Evolutionary conservation across 2,888 invertebrate genomes (phyloP).

Genomic region (Antitype chi): DNA sequence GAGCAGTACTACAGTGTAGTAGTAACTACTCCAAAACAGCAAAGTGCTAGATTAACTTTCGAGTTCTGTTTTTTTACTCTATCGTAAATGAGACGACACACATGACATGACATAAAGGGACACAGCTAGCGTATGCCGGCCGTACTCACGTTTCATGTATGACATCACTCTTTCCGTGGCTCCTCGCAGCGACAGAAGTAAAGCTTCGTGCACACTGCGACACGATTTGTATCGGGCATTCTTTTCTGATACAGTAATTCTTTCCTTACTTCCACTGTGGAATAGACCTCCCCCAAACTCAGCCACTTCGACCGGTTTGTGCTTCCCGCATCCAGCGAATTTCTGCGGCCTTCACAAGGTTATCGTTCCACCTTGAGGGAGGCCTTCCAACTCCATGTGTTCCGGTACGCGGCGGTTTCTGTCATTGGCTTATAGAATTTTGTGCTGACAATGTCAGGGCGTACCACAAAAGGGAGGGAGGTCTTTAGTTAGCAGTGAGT

Average conservation of each 20-base stretch:
- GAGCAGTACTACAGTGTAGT: neutral
- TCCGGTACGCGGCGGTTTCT: too few relatives aligned
- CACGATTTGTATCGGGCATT: neutral
- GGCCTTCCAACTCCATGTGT: too few relatives aligned
- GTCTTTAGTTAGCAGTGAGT: neutral
- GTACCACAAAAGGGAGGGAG: neutral
- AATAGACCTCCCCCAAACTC: too few relatives aligned
- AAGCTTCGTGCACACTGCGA: neutral
- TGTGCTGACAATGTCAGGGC: neutral
- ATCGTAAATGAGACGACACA: neutral
- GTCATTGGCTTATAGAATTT: neutral
- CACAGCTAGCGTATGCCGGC: neutral
- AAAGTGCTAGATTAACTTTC: neutral
- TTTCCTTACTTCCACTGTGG: too few relatives aligned
- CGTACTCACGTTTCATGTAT: slow-evolving; percentile 33
- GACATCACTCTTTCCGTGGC: slow-evolving; percentile 21
- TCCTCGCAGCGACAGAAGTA: slow-evolving; percentile 7
- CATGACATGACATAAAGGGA: slow-evolving; percentile 6
- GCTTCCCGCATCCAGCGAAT: too few relatives aligned
- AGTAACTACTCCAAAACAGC: neutral
- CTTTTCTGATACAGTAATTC: neutral
- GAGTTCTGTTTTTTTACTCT: neutral
- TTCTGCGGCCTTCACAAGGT: too few relatives aligned
- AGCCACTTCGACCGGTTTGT: too few relatives aligned
- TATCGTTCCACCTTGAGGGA: too few relatives aligned